Conservation (phyloP, 2,113 vertebrate genomes). For the Cheilinus undulatus region DNA sequence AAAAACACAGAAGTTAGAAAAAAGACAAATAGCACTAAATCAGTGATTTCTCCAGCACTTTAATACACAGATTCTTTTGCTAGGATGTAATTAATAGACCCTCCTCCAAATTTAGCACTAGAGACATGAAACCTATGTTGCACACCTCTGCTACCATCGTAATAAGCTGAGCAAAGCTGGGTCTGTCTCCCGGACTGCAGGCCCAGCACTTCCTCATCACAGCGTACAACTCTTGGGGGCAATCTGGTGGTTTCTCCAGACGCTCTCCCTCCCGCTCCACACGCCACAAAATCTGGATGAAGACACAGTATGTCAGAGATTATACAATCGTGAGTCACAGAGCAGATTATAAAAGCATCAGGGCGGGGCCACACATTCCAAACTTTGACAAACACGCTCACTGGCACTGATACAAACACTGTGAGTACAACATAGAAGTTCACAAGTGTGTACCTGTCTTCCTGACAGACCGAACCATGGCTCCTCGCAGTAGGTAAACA, state of each 20-base stretch:
- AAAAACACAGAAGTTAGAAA: not conserved
- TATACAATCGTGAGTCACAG: slow-evolving; percentile 31
- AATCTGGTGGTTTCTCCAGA: slow-evolving; percentile 85
- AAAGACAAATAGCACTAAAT: not conserved
- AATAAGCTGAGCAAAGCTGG: slow-evolving; percentile 83
- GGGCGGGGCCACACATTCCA: slow-evolving; percentile 50
- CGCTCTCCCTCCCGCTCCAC: slow-evolving; percentile 86
- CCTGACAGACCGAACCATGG: slow-evolving; percentile 88
- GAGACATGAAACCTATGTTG: not conserved
- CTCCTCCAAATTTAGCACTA: too few relatives aligned
- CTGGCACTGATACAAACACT: not conserved
- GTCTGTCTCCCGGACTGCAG: slow-evolving; percentile 81
- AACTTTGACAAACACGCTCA: not conserved
- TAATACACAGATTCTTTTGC: too few relatives aligned
- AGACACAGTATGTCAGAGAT: slow-evolving; percentile 1
- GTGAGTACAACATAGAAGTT: not conserved
- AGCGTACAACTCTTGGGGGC: slow-evolving; percentile 85
- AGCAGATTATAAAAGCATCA: not conserved
- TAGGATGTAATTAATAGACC: too few relatives aligned
- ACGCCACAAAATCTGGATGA: slow-evolving; percentile 84
- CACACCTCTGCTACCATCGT: slow-evolving; percentile 85
- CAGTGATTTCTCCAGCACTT: not conserved
- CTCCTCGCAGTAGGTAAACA: slow-evolving; percentile 92
- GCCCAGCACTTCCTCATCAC: slow-evolving; percentile 89
- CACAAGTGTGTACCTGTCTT: slow-evolving; percentile 80